Conservation (phyloP, 2,888 invertebrate genomes). For the Sisyra nigra region DNA sequence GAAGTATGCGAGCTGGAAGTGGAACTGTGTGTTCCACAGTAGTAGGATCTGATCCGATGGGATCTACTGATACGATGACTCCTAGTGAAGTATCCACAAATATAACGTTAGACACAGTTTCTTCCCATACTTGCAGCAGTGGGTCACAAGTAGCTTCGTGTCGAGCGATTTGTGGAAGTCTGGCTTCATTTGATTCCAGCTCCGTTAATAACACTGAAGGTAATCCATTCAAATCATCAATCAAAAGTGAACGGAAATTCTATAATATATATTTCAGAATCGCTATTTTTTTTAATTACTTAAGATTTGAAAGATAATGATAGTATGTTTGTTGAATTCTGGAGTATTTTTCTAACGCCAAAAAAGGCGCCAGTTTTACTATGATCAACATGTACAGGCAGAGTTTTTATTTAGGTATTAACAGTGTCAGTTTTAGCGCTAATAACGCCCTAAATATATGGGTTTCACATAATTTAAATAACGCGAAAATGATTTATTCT, state of each 20-base stretch:
- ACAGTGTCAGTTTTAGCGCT: no score
- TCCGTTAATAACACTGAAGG: slow-evolving; percentile 36
- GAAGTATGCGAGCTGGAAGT: no score
- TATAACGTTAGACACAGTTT: slow-evolving; percentile 35
- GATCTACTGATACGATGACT: slow-evolving; percentile 37
- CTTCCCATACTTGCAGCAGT: slow-evolving; percentile 26
- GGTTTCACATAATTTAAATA: no score
- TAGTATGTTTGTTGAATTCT: no score
- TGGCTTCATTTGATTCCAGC: slow-evolving; percentile 33
- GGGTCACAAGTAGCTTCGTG: slow-evolving; percentile 33
- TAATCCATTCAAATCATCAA: slow-evolving; percentile 19
- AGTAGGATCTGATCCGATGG: slow-evolving; percentile 26
- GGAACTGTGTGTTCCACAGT: slow-evolving; percentile 17
- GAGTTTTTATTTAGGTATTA: no score
- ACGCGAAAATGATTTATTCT: no score
- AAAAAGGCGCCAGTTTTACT: no score
- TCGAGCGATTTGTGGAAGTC: slow-evolving; percentile 34
- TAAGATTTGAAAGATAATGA: background rate
- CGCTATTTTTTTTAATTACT: background rate
- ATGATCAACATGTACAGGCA: no score
- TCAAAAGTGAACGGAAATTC: background rate
- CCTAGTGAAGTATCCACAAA: slow-evolving; percentile 35
- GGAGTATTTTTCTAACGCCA: no score
- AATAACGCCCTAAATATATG: no score
- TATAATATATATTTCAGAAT: background rate